phyloP scores from a whole-genome alignment of 92 coral and sea anemone species.

The Plumapathes pennacea region DNA sequence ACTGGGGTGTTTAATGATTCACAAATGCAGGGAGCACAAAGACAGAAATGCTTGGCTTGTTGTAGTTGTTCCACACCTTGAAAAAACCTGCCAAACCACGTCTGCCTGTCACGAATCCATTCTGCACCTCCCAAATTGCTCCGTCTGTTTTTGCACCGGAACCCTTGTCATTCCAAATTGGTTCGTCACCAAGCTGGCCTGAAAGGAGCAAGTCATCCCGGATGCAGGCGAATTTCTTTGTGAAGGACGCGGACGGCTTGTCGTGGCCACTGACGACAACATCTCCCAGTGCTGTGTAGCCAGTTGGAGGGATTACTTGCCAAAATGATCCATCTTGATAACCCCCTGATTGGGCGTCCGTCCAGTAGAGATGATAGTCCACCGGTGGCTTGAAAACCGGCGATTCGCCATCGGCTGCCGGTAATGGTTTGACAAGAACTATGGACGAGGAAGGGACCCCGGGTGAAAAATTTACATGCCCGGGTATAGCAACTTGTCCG shows the following conservation, averaged over 20 bases:
- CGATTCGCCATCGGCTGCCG: background rate
- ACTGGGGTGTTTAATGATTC: no score
- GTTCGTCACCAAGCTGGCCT: background rate
- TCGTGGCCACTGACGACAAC: background rate
- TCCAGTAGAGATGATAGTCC: conserved; percentile 10
- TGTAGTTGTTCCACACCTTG: conserved; percentile 1
- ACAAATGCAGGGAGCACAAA: conserved; percentile 5
- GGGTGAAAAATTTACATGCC: background rate
- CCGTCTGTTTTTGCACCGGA: conserved; percentile 5
- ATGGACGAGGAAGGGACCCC: conserved; percentile 4
- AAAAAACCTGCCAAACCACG: conserved; percentile 19
- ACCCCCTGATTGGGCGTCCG: conserved; percentile 13
- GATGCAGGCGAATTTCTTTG: conserved; percentile 30
- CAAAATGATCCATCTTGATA: conserved; percentile 12
- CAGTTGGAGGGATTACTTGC: conserved; percentile 11
- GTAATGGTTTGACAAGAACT: conserved; percentile 17
- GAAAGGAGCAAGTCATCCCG: background rate
- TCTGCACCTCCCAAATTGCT: conserved; percentile 20
- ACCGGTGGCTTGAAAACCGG: conserved; percentile 7
- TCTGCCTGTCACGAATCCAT: no score
- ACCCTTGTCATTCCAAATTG: conserved; percentile 12
- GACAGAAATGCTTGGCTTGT: background rate
- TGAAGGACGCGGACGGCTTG: conserved; percentile 2
- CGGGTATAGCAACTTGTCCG: conserved; percentile 17
- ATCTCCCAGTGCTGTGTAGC: conserved; percentile 26